Evolutionary conservation across 2,888 invertebrate species (phyloP), one percentile per base, ranked within the genome.

Genomic region (Cylloceria caligata): DNA sequence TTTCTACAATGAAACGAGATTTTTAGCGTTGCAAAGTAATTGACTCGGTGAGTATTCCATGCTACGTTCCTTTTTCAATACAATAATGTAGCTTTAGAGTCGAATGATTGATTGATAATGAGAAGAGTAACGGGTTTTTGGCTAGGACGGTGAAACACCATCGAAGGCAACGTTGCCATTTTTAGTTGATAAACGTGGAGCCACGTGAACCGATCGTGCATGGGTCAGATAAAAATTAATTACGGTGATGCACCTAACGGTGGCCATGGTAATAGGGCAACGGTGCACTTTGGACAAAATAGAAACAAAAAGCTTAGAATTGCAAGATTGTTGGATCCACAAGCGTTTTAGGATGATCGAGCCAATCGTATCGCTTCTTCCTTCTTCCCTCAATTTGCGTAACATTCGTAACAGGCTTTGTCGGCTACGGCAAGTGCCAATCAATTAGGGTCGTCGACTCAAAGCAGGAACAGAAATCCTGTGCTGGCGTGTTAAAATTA

Each of bases 71-170:
- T n/a, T 55, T 36, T 52, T 5, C 75, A 62, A 68, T 67, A 57
- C 45, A 19, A 67, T 68, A 67, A 60, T 11, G 42, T 62, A 36
- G 68, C 73, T 81, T 27, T n/a, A 81, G 45, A 16, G 68, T 81
- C 77, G 77, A 45, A 77, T 68, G 77, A 81, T 81, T 81, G 73
- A 77, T 81, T 73, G 68, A 81, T 81, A 73, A 73, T 68, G 77
- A 77, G 64, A 73, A 81, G 73, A 65, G 68, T 62, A 77, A 77
- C 77, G 81, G 73, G 76, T 77, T 81, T 77, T 64, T 77, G 73
- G 62, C 64, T 69, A 52, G 13, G 60, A 68, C 45, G 60, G 62
- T 57, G 27, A 67, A 72, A 81, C 55, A 47, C 36, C 55, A 27
- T 64, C 27, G 27, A 13, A 11, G 9, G 67, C 67, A 52, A 55